Evolutionary conservation across 2,888 invertebrate species (phyloP), one percentile per base, ranked within the genome.

Genomic region (Yponomeuta plumbellus): DNA sequence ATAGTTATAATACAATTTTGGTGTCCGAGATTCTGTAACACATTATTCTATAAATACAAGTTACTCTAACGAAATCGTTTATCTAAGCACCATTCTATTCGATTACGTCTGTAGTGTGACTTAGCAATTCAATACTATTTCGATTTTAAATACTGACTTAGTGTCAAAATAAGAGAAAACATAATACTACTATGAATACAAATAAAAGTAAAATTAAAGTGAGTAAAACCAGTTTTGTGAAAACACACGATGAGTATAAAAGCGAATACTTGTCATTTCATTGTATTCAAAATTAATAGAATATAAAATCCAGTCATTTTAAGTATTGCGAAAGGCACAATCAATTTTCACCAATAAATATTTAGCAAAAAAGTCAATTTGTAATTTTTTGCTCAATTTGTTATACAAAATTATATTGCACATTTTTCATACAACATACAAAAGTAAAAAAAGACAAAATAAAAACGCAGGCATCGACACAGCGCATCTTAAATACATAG

Each of bases 21-120:
- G 75, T 80, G 80, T 79, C 74, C 77, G 76, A 78, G 77, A 76
- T 71, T 77, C 78, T 80, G 78, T 75, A 79, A 81, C 78, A 79
- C 76, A 71, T 78, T 79, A 75, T 75, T 79, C 78, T 85, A 84
- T 84, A 85, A 83, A 84, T 85, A 85, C 59, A 63, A 40, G 11
- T 23, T 34, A 65, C 26, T 74, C 83, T 88, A 87, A 85, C 80
- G 78, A 85, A 87, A 86, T 75, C 71, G 71, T 65, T 86, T 78
- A 77, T 85, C 88, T 88, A 91, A 91, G 91, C 91, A 91, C 91
- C 91, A 88, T 88, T 90, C 87, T 90, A 90, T 91, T 91, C 91
- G 89, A 89, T 90, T 80, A 84, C 65, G 66, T 68, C 84, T 81
- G 85, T 86, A 85, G 76, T 75, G 81, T 85, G 88, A 90, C 88